Evolutionary conservation across 2,888 invertebrate genomes (phyloP), one percentile per base, ranked within the genome.

Genomic region (Brenthis hecate): DNA sequence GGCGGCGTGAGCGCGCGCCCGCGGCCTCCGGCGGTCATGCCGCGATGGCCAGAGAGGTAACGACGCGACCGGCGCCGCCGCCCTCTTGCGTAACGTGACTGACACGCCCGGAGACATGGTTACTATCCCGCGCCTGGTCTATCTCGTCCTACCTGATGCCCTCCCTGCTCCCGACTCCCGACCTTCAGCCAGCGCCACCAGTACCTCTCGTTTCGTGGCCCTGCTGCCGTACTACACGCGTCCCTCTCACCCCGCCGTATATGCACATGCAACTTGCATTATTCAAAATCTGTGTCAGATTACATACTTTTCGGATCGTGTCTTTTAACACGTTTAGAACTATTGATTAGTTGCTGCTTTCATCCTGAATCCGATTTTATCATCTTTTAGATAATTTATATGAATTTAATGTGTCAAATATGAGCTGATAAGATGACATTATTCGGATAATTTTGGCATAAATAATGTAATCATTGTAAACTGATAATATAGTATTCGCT

Each of bases 1-100:
- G 92, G 92, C 92, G 92, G 91, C 92, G 92, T 92, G 91, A 92
- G 85, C 89, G 87, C 89, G 92, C 91, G 89, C 87, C 89, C 93
- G 93, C 94, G 92, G 92, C 93, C 93, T 92, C 93, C 94, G 92
- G 91, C 91, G 89, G 90, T 93, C 93, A 94, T 94, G 95, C 94
- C 94, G 94, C 94, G 94, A 94, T 94, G 95, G 94, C 95, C 94
- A 94, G 94, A 94, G 95, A 94, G 94, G 94, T 95, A 94, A 90
- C 75, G 77, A 73, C 78, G 82, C 84, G 86, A 80, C 84, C 85
- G 85, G 86, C 85, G 85, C 81, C 85, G 78, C 79, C 80, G 77
- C 78, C 79, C 81, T 78, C 83, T 87, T 85, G 85, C 83, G 85
- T 85, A 86, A 85, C 84, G 80, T 78, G 75, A 75, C 81, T 78